Base-by-base conservation (phyloP, 2,113 vertebrate genomes). In the Pomatorhinus ruficollis region DNA sequence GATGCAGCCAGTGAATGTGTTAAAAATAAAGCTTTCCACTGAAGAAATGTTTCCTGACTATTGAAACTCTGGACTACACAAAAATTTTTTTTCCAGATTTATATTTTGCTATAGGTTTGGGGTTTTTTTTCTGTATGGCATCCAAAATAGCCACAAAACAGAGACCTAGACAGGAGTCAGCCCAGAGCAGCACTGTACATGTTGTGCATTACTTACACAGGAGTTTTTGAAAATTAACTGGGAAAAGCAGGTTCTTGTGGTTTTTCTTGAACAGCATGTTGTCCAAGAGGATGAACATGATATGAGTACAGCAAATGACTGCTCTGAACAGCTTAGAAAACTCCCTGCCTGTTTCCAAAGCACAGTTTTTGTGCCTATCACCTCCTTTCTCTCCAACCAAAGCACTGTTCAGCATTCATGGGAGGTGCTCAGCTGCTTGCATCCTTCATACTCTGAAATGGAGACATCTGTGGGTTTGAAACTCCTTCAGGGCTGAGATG, bases 401-500 rank as follows among this genome's bases (percentile, higher is more conserved):
- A 92, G 15, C 33, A 27, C 23, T 85, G 37, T 30, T 90, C 82
- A 79, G 40, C 40, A 63, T 88, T 90, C 71, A 83, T 5, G 16
- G 31, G 21, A 88, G 21, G 33, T 57, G 47, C 63, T 88, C 59
- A 75, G 54, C 78, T 72, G 31, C 63, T 88, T 83, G 39, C 56
- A 71, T 83, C 63, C 71, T 74, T 94, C 35, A 12, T 72, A 15
- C 37, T 66, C 85, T 59, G 30, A 92, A 95, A 90, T 70, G 54
- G 79, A 95, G 83, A 81, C 68, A 90, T 86, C 68, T 96, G 47
- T 80, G 87, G 35, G 54, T 37, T 93, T 93, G 60, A 90, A 90
- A 83, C 75, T 92, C 90, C 82, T 94, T 90, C 66, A 93, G 83
- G 88, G 63, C 59, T 80, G 85, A 49, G 63, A 30, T 69, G 50